A percentile compares a stretch with the other conserved stretches of the same genome.
phyloP scores from a whole-genome alignment of 2,797 vertebrate species.

The Gambusia yucatana region DNA sequence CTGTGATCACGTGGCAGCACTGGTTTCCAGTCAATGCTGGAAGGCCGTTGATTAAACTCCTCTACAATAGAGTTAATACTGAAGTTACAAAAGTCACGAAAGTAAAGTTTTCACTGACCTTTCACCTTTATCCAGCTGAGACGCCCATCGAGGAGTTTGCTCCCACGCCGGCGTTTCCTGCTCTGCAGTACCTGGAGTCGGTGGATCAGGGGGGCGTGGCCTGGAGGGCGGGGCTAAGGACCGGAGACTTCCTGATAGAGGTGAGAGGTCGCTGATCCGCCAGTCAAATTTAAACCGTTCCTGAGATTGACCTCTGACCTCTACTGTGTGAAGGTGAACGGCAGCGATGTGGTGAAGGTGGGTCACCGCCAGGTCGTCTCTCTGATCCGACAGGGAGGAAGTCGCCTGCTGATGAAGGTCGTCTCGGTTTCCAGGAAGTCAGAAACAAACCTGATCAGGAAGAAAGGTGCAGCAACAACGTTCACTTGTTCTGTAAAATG shows the following conservation, averaged over 20 bases:
- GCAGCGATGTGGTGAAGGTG: slow-evolving; percentile 82
- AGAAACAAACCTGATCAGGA: slow-evolving; percentile 89
- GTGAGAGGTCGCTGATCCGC: slow-evolving; percentile 40
- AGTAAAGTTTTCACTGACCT: background rate
- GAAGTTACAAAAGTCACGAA: too few relatives aligned
- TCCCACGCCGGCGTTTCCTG: slow-evolving; percentile 95
- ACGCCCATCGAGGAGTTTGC: slow-evolving; percentile 98
- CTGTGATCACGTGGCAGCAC: background rate
- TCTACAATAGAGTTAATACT: too few relatives aligned
- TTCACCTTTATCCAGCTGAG: slow-evolving; percentile 83
- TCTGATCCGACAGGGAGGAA: slow-evolving; percentile 95
- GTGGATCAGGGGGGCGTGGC: slow-evolving; percentile 97
- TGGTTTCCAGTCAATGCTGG: background rate
- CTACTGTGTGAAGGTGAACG: slow-evolving; percentile 72
- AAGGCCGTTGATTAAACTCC: too few relatives aligned
- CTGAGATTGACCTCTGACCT: background rate
- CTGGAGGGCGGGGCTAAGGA: slow-evolving; percentile 92
- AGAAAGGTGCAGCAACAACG: slow-evolving; percentile 85
- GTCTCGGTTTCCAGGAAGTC: slow-evolving; percentile 96
- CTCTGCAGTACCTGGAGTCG: slow-evolving; percentile 95
- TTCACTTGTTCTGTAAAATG: background rate
- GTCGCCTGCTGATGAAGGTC: slow-evolving; percentile 95
- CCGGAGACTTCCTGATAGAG: slow-evolving; percentile 86
- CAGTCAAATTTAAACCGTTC: background rate
- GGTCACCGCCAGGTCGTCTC: slow-evolving; percentile 91